Base-by-base conservation (phyloP, 2,888 invertebrate species). In the Glaucopsyche alexis region DNA sequence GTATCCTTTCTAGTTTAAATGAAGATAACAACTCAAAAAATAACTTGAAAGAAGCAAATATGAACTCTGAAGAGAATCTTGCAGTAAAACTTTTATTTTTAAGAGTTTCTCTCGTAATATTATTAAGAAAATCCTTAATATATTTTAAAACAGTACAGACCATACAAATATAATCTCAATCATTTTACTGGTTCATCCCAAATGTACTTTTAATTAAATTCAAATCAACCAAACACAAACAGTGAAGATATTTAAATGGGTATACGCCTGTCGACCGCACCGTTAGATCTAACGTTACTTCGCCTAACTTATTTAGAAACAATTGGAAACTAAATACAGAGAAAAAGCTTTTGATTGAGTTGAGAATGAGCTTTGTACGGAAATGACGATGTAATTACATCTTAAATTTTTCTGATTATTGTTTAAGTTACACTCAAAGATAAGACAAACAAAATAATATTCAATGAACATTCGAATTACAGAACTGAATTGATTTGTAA, bases 301-400 rank as follows among this genome's bases (percentile, higher is more conserved):
- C 13, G 14, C 49, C 49, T 69, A 69, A 69, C 69, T 49, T 69
- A 47, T 49, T 69, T 69, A 69, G 49, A 69, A 69, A 69, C 49
- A 69, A 69, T 69, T 49, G 69, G 69, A 38, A 65, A 69, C 69
- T 69, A 69, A 69, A 47, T 47, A 69, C 60, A 60, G 47, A 69
- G 69, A 49, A 69, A 69, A 69, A 47, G 49, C 49, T 69, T 69
- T 69, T 49, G 69, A 69, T 69, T 69, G 69, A 38, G 69, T 49
- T 69, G 19, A 49, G 14, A 47, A 49, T 69, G 29, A 69, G 49
- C 29, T 38, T 49, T 19, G 16, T 7, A 29, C 0, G 60, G 29
- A 60, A 60, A 60, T 60, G 14, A 60, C 29, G 60, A 60, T 60
- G 60, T 60, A 60, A 60, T 60, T 60, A 60, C 29, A 38, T 55